Percentiles rank a stretch among this genome's conserved stretches.
These are phyloP conservation scores for Ypsolopha sequella DNA, from an alignment of 2,888 invertebrate species.

Conservation along the genomic window DNA sequence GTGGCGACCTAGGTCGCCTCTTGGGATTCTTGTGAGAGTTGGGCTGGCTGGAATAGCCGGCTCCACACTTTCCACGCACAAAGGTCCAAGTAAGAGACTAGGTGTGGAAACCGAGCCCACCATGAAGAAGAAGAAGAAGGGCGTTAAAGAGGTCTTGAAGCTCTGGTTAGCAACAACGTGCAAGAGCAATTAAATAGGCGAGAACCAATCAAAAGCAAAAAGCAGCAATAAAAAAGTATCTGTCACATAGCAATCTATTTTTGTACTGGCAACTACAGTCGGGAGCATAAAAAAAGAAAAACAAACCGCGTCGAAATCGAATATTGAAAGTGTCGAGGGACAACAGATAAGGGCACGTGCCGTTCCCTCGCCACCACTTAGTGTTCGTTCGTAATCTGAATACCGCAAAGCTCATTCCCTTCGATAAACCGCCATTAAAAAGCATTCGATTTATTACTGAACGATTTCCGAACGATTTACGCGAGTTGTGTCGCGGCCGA, in stretches of 20 bases:
- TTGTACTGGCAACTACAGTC: background rate
- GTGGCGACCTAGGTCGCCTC: too few species aligned
- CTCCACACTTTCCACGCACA: too few species aligned
- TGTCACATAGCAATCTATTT: background rate
- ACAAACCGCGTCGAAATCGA: constrained; percentile 53
- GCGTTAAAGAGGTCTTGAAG: too few species aligned
- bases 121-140: too few species aligned
- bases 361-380: constrained; percentile 62
- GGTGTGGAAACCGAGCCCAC: too few species aligned
- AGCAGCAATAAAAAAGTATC: background rate
- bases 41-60: too few species aligned
- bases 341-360: constrained; percentile 63
- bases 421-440: constrained; percentile 70
- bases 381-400: constrained; percentile 60
- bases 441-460: constrained; percentile 68
- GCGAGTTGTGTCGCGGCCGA: constrained; percentile 8
- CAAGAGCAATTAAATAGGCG: too few species aligned
- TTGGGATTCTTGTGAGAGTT: too few species aligned
- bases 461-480: constrained; percentile 63
- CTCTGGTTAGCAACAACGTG: too few species aligned
- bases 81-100: too few species aligned
- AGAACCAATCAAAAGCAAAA: background rate
- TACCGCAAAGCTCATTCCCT: constrained; percentile 59
- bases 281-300: constrained; percentile 27
- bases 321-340: constrained; percentile 69